Base-by-base conservation (phyloP, 2,888 invertebrate species). In the Argynnis bischoffii region DNA sequence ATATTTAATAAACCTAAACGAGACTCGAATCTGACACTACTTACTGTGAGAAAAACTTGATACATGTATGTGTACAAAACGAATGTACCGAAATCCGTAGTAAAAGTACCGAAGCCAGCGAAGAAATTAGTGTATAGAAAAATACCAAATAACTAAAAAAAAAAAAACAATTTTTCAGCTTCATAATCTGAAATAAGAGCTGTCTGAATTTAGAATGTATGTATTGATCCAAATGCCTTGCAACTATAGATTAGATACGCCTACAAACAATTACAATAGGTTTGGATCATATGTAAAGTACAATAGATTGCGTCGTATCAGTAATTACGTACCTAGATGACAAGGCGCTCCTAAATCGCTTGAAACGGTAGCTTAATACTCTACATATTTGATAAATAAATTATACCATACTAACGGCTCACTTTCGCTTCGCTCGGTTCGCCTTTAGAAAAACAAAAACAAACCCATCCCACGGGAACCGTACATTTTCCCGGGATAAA, bases 241-340 rank as follows among this genome's bases (percentile, higher is more conserved):
- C 61, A 71, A 47, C 63, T 63, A 61, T 61, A 74, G 77, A 77
- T 77, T 75, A 77, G 77, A 77, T 77, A 77, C 67, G 69, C 69
- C 72, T 72, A 70, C 73, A 57, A 14, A 66, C 64, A 71, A 71
- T 73, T 73, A 73, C 74, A 70, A 68, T 74, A 69, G 60, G 67
- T 60, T 61, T 67, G 59, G 47, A 64, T 64, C 63, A 69, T 66
- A 57, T 53, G 1, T 41, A 2, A 51, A 70, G 64, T 53, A 69
- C 61, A 61, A 61, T 57, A 66, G 69, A 65, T 64, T 65, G 31
- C 41, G 11, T 41, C 16, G 18, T 48, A 61, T 55, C 54, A 48
- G 51, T 71, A 69, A 69, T 69, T 66, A 66, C 57, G 35, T 57
- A 31, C 50, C 26, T 35, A 35, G 48, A 59, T 59, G 31, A 53